These are phyloP conservation scores for Caligus rogercresseyi DNA, from an alignment of 1,140 invertebrate genomes.

Conservation along the genomic window DNA sequence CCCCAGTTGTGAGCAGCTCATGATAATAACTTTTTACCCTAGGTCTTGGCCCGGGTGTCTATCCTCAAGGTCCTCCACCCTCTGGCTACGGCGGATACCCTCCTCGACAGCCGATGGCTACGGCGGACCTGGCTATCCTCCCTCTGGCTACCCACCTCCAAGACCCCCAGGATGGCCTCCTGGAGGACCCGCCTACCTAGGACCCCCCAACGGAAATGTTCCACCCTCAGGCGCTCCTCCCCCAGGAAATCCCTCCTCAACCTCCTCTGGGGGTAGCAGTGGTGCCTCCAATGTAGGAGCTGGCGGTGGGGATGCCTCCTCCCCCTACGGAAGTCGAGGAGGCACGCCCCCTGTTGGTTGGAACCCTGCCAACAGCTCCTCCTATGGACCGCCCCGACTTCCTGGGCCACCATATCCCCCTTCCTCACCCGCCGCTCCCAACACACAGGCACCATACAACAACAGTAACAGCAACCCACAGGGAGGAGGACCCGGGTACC, in stretches of 20 bases:
- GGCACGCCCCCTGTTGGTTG: neutral
- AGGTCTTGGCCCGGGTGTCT: neutral
- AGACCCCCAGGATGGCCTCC: neutral
- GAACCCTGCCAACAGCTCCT: neutral
- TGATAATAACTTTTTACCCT: neutral
- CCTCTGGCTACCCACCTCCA: constrained; percentile 6
- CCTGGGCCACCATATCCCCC: neutral
- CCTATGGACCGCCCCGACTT: neutral
- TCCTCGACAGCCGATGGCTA: neutral
- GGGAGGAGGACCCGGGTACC: too few relatives aligned
- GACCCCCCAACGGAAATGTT: neutral
- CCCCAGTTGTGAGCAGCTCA: too few relatives aligned
- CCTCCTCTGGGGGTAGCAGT: neutral
- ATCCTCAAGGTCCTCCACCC: constrained; percentile 4
- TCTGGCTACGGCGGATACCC: constrained; percentile 1
- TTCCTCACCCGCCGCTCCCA: neutral
- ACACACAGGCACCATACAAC: neutral
- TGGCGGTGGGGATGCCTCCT: too few relatives aligned
- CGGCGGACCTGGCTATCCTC: neutral
- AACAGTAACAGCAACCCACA: too few relatives aligned
- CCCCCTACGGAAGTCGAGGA: neutral
- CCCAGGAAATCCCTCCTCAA: neutral
- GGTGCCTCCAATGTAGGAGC: neutral
- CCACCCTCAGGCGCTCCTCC: neutral
- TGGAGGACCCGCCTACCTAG: neutral